Evolutionary conservation across 2,888 invertebrate genomes (phyloP).

Genomic region (Pristionchus exspectatus): DNA sequence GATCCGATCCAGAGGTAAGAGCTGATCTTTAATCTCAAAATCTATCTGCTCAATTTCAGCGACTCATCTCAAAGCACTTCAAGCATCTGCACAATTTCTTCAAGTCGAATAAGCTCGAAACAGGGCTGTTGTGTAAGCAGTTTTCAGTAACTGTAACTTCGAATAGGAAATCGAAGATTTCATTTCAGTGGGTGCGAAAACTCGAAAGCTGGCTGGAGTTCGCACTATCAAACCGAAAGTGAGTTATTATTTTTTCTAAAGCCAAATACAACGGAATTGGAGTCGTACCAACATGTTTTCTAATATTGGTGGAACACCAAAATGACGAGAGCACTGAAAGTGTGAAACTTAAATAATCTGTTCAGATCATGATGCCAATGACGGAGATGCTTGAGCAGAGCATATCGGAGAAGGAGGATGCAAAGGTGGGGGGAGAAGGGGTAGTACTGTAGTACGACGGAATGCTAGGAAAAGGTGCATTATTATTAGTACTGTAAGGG

Average conservation of each 20-base stretch:
- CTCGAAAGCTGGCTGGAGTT: background rate
- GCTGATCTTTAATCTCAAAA: background rate
- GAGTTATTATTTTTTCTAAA: background rate
- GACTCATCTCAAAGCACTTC: constrained; percentile 20
- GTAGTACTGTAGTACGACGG: background rate
- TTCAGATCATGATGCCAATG: constrained; percentile 47
- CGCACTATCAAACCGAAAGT: constrained; percentile 3
- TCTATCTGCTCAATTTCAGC: background rate
- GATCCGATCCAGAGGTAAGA: background rate
- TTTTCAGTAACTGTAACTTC: background rate
- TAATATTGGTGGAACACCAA: background rate
- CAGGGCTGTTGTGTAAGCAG: constrained; percentile 8
- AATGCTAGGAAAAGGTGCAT: too few relatives aligned
- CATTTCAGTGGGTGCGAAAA: background rate
- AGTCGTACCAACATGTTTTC: too few relatives aligned
- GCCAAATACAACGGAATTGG: too few relatives aligned
- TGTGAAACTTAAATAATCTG: background rate
- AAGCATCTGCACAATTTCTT: constrained; percentile 20
- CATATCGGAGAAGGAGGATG: constrained; percentile 52
- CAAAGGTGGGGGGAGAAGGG: constrained; percentile 54
- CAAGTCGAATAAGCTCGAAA: constrained; percentile 24
- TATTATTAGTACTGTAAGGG: too few relatives aligned
- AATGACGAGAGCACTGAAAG: too few relatives aligned
- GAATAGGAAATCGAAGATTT: background rate
- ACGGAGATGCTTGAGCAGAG: constrained; percentile 52